A percentile compares a stretch with the other conserved stretches of the same genome.
Conservation (phyloP, 2,888 invertebrate genomes). For the Aleiodes alternator region DNA sequence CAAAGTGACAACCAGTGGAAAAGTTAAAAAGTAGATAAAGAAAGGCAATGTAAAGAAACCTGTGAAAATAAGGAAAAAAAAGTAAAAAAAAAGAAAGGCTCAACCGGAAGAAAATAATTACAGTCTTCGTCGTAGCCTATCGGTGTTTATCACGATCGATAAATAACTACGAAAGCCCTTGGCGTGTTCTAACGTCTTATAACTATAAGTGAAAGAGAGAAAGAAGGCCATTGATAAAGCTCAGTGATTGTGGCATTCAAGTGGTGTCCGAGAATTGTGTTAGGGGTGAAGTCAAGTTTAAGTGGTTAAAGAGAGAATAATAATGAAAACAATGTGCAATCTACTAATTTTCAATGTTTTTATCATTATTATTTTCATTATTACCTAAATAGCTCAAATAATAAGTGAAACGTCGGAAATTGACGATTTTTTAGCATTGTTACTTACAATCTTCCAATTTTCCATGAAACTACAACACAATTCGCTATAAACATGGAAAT, state of each 20-base stretch:
- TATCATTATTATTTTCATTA: too few species aligned
- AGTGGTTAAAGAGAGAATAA: slow-evolving; percentile 1
- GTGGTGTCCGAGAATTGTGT: slow-evolving; percentile 40
- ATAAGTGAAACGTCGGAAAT: too few species aligned
- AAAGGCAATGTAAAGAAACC: background rate
- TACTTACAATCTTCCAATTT: too few species aligned
- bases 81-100: slow-evolving; percentile 38
- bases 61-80: background rate
- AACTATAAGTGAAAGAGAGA: slow-evolving; percentile 4
- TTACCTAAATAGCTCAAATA: too few species aligned
- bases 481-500: too few species aligned
- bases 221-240: slow-evolving; percentile 48
- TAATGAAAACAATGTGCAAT: slow-evolving; percentile 25
- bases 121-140: slow-evolving; percentile 47
- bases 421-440: background rate
- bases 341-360: slow-evolving; percentile 45
- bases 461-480: too few species aligned
- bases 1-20: background rate
- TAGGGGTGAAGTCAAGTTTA: slow-evolving; percentile 2
- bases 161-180: slow-evolving; percentile 51
- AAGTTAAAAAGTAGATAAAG: slow-evolving; percentile 13
- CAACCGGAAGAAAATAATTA: slow-evolving; percentile 53
- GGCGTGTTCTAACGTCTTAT: slow-evolving; percentile 47
- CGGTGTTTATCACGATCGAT: slow-evolving; percentile 53
- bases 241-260: slow-evolving; percentile 53